Base-by-base conservation (phyloP, 2,888 invertebrate genomes). In the Drosophila nr. perissopoda region DNA sequence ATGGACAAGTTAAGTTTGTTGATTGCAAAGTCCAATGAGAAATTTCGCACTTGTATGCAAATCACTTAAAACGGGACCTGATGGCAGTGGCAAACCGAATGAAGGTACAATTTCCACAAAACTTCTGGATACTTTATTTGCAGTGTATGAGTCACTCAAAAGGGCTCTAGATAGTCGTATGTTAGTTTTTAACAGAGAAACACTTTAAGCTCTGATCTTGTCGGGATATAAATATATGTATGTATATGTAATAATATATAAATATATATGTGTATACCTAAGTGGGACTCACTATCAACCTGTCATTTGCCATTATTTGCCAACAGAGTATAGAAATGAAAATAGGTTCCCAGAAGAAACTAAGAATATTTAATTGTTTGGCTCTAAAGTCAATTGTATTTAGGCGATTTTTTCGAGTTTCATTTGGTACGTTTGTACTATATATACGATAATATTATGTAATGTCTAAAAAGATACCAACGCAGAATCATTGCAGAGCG, bases 31-130 rank as follows among this genome's bases (percentile, higher is more conserved):
- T 73, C 62, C 40, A 74, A 59, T 69, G 53, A 63, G 74, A 74
- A 74, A 78, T 73, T 73, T 51, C 58, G 69, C 74, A 66, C 74
- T 69, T 51, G 49, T 52, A 78, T 74, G 78, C 74, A 69, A 78
- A 69, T 54, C 59, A 62, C 59, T 21, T 49, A 25, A 54, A 68
- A 42, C 59, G 34, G 40, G 21, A 56, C 27, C 13, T 21, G 21
- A 11, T 38, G 33, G n/a, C 34, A 42, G 36, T 16, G 49, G 21
- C 56, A 57, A 36, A 53, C 29, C n/a, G 49, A 49, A 38, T n/a
- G 52, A 45, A 31, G 13, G n/a, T 0, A 25, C 16, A 18, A 8
- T 27, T 4, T 33, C 13, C 13, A 13, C n/a, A 13, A 13, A 48
- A 11, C n/a, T 25, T 4, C 18, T 10, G n/a, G 16, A 60, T 49